Evolutionary conservation across 2,888 invertebrate genomes (phyloP), one percentile per base, ranked within the genome.

Genomic region (Tipula unca): DNA sequence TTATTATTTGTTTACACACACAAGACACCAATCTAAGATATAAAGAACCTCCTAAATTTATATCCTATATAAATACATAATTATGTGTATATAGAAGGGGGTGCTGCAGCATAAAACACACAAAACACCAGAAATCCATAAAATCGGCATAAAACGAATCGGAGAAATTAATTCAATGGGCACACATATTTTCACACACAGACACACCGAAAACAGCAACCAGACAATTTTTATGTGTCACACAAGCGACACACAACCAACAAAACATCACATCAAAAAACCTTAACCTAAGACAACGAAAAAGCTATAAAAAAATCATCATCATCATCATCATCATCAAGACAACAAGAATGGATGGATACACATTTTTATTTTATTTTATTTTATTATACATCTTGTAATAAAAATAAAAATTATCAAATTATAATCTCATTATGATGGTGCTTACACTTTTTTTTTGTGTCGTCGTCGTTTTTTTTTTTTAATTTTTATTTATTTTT

Each of bases 331-430:
- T 48, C 25, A 69, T 69, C 69, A 69, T 25, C 8, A 69, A 69
- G 69, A 69, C 69, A 25, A 25, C 69, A 69, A 25, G 25, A 69
- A 69, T 69, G 69, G 69, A 25, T 69, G 69, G 69, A 69, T 69
- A 69, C 69, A 69, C 69, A 69, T 69, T 69, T 69, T 48, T 48
- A n/a, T 48, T 69, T 32, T n/a, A n/a, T n/a, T n/a, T 54, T 54
- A 54, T 54, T 54, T 54, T 54, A 54, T 69, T 69, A 69, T 25
- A 69, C 69, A 69, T 69, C 69, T 69, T 25, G 69, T 69, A 69
- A 69, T 69, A 69, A 69, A 69, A 69, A 69, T 69, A 69, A 69
- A 69, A 69, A 69, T 69, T 69, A 69, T 69, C 69, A 69, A 69
- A 69, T 69, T 69, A 69, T 69, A 69, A 69, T 69, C 69, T 69